Base-by-base conservation (phyloP, 2,888 invertebrate species). In the Philaethria dido region DNA sequence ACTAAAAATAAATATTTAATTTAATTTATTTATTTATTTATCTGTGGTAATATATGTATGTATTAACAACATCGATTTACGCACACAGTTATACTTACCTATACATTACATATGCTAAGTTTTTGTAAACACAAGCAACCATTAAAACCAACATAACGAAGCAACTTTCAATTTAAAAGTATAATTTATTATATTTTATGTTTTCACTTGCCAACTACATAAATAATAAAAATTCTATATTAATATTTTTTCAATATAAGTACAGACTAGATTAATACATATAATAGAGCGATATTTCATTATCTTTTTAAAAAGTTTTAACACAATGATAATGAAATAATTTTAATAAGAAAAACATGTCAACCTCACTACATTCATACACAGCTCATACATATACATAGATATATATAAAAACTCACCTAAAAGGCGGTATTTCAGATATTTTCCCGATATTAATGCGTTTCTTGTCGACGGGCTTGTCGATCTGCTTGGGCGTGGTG, bases 351-450 rank as follows among this genome's bases (percentile, higher is more conserved):
- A n/a, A n/a, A n/a, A 3, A 29, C 29, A 29, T 29, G 3, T 6
- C 29, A 29, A 4, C 29, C 29, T 29, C 3, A 29, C 29, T 29
- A 29, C 39, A 13, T 13, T 13, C 39, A 39, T 13, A 13, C 39
- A 39, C 13, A 39, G n/a, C n/a, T n/a, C n/a, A 39, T 13, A 39
- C 13, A n/a, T n/a, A 42, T 6, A 25, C 14, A 48, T 14, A 11
- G 2, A 3, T 20, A 25, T 25, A 25, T 14, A n/a, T 2, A 8
- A 14, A 39, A 5, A 39, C 63, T 65, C 60, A 92, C 92, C 93
- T 83, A 88, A 93, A 85, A 64, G 93, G 85, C 16, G 93, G 93
- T 81, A 93, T 93, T 73, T 93, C 93, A 0, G 93, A 90, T 74
- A 94, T 93, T 73, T 88, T 87, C 20, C 93, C 88, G 60, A 93